Conservation (phyloP, 2,113 vertebrate species). For the Rhadina sibilatrix region DNA sequence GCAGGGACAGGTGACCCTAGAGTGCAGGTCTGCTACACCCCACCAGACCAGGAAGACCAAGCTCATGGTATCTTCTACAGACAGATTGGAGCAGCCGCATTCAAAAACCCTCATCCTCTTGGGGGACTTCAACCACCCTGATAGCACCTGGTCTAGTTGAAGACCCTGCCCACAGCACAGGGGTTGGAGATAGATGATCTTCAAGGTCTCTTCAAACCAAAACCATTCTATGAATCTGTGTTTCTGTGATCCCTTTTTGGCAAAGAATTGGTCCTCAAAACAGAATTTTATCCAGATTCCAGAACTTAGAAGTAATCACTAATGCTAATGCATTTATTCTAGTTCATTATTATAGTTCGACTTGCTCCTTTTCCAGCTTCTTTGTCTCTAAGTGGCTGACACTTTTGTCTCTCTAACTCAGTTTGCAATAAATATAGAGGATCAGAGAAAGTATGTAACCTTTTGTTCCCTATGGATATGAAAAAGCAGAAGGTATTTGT, state of each 20-base stretch:
- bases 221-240: background rate
- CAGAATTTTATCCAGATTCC: background rate
- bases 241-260: background rate
- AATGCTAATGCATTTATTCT: background rate
- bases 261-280: background rate
- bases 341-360: background rate
- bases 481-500: conserved; percentile 32
- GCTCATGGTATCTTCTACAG: background rate
- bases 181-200: background rate
- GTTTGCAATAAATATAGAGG: background rate
- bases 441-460: background rate
- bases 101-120: background rate
- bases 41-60: background rate
- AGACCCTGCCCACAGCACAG: background rate
- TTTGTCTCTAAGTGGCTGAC: background rate
- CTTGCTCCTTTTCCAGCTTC: background rate
- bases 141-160: background rate
- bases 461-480: background rate
- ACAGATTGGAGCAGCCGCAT: background rate
- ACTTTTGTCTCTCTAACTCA: background rate
- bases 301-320: background rate
- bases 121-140: background rate
- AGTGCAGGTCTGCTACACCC: background rate
- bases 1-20: too few relatives aligned
- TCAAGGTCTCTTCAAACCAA: background rate